Base-by-base conservation (phyloP, 2,797 vertebrate species). In the Pangasius macronema region DNA sequence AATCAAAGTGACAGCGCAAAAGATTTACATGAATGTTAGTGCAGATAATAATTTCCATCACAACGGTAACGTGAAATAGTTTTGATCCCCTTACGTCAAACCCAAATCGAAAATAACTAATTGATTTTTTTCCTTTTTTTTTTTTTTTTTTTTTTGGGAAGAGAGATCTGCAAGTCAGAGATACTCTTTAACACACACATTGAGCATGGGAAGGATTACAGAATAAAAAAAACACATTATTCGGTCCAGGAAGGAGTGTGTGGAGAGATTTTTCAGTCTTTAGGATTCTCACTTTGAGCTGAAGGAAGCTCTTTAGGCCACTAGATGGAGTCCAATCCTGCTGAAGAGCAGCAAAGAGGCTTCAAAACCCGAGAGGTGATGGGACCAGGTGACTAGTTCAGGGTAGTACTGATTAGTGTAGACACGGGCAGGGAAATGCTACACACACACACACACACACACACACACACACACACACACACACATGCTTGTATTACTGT, bases 311-410 rank as follows among this genome's bases (percentile, higher is more conserved):
- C 39, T 18, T 86, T 84, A 85, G 81, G 88, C 96, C 96, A 96
- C 96, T 96, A 97, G 96, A 96, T 96, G 96, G 96, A 95, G 96
- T 92, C 93, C 96, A 93, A 96, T 95, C 94, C 96, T 94, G 93
- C 93, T 92, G 90, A 94, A 95, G 95, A 93, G 94, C 91, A 20
- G 89, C 22, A 3, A 9, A 55, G 82, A 22, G 36, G 42, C 65
- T 67, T 46, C 49, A 14, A 65, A 73, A 63, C 63, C n/a, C 53
- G 0, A 22, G 72, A 18, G 70, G 9, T 20, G 61, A 53, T 5
- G 36, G 61, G 59, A 82, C 16, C 33, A 10, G 16, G 68, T 82
- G 70, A 70, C 55, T 51, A 36, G 77, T 75, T 73, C 83, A 82
- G 42, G 49, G 53, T 73, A 8, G 67, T 16, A 36, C 49, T 1